phyloP scores from a whole-genome alignment of 37 sponge, comb jelly and placozoan genomes.

The Mnemiopsis leidyi region DNA sequence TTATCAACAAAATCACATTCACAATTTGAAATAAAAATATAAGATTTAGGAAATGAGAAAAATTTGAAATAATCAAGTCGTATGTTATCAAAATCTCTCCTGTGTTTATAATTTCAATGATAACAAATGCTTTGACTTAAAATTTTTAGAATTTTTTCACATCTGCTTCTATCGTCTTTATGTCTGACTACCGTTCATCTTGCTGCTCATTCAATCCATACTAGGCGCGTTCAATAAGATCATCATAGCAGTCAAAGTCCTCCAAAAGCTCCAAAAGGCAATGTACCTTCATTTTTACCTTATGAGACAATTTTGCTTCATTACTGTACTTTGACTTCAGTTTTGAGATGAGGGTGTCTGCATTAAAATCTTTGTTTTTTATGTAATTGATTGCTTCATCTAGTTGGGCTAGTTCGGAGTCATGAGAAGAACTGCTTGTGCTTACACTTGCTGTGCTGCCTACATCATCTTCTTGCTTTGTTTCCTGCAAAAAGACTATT shows the following conservation, averaged over 20 bases:
- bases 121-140: no score
- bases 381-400: background rate
- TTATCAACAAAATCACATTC: no score
- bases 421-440: constrained; percentile 8
- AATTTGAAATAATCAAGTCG: no score
- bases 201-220: no score
- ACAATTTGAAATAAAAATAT: no score
- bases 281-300: constrained; percentile 28
- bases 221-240: background rate
- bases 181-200: no score
- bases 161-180: no score
- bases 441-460: background rate
- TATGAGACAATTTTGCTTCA: constrained; percentile 5
- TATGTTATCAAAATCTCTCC: no score
- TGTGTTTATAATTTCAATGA: no score
- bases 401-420: constrained; percentile 1
- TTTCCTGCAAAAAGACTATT: no score
- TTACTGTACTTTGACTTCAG: background rate
- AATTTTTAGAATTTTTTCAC: no score
- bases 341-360: background rate
- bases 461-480: background rate
- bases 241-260: constrained; percentile 44
- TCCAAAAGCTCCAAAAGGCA: constrained; percentile 29
- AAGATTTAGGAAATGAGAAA: no score
- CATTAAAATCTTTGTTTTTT: background rate